phyloP scores from a whole-genome alignment of 2,888 invertebrate species.

The Cordylochernes scorpioides region DNA sequence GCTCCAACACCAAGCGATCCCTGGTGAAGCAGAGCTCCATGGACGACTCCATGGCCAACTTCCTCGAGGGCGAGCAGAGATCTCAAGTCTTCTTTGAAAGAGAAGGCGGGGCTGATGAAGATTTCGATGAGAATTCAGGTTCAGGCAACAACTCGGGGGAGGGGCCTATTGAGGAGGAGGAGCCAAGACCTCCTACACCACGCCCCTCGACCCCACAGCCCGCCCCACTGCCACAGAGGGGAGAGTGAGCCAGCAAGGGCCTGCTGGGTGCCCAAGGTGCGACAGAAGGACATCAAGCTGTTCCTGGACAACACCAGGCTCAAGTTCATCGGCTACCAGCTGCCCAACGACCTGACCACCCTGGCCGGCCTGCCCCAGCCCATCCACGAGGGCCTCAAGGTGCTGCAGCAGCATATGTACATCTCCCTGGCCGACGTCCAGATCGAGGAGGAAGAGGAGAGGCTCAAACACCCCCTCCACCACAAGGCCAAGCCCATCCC shows the following conservation, averaged over 20 bases:
- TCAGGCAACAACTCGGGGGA: too few relatives aligned
- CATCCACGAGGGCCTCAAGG: slow-evolving; percentile 80
- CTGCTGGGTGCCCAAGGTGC: slow-evolving; percentile 89
- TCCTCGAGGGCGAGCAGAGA: too few relatives aligned
- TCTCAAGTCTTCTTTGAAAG: too few relatives aligned
- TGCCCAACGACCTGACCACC: slow-evolving; percentile 52
- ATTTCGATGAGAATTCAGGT: slow-evolving; percentile 23
- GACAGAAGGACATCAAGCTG: slow-evolving; percentile 69
- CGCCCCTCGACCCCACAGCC: slow-evolving; percentile 27
- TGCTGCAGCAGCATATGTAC: slow-evolving; percentile 69
- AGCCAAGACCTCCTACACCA: slow-evolving; percentile 26
- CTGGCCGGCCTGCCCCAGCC: slow-evolving; percentile 84
- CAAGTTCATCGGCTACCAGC: slow-evolving; percentile 84
- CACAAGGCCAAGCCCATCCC: slow-evolving; percentile 45
- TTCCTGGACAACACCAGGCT: slow-evolving; percentile 68
- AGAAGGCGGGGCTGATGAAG: slow-evolving; percentile 23
- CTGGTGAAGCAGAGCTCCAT: slow-evolving; percentile 75
- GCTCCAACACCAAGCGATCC: slow-evolving; percentile 20
- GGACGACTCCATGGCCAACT: slow-evolving; percentile 44
- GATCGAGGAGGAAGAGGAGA: slow-evolving; percentile 64
- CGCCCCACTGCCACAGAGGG: slow-evolving; percentile 3
- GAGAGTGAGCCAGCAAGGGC: slow-evolving; percentile 24
- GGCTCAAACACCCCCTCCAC: slow-evolving; percentile 49
- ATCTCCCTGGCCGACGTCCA: slow-evolving; percentile 75
- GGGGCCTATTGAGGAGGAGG: slow-evolving; percentile 22